A percentile compares a stretch with the other conserved stretches of the same genome.
These are phyloP conservation scores for Leptopterna dolabrata DNA, from an alignment of 2,888 invertebrate species.

Conservation along the genomic window DNA sequence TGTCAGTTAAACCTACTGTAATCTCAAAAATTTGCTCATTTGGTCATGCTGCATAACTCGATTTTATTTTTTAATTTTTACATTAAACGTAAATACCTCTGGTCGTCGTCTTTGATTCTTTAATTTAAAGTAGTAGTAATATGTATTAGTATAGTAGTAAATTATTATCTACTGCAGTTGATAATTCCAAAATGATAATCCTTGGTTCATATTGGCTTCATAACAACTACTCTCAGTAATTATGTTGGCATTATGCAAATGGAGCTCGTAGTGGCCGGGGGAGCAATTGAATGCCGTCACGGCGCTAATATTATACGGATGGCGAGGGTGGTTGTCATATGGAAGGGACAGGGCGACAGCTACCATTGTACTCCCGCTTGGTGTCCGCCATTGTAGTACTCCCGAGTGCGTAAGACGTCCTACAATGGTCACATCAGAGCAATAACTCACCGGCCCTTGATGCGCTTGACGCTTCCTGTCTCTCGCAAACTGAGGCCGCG, in stretches of 20 bases:
- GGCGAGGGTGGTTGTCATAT: neutral
- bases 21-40: too few species aligned
- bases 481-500: neutral
- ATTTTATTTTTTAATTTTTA: too few species aligned
- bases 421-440: constrained; percentile 12
- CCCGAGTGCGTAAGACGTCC: neutral
- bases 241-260: neutral
- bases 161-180: too few species aligned
- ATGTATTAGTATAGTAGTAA: too few species aligned
- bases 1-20: too few species aligned
- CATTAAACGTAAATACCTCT: too few species aligned
- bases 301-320: neutral
- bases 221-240: neutral
- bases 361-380: neutral
- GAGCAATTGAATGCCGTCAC: neutral
- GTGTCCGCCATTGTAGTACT: neutral
- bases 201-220: neutral
- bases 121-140: too few species aligned
- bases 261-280: neutral
- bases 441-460: constrained; percentile 1
- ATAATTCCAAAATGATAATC: too few species aligned
- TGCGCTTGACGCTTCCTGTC: neutral
- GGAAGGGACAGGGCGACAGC: neutral
- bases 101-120: too few species aligned
- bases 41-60: too few species aligned